Evolutionary conservation across 1,140 invertebrate genomes (phyloP).

Genomic region (Xylocopa sonorina): DNA sequence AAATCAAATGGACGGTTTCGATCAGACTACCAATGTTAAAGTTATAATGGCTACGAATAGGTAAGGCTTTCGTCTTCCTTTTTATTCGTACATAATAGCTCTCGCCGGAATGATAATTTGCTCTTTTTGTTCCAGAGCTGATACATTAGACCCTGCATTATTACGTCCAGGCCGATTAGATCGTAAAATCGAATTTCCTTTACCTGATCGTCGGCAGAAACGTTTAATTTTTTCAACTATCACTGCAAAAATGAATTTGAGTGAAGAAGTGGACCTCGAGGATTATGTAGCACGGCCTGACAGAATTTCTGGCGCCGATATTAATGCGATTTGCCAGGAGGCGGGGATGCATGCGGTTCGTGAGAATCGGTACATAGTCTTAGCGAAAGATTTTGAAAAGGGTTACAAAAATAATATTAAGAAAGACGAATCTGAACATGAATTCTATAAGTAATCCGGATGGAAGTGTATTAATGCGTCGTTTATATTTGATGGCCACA

Average conservation of each 20-base stretch:
- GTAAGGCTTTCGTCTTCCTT: slow-evolving; percentile 47
- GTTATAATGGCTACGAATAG: slow-evolving; percentile 99
- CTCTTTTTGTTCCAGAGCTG: slow-evolving; percentile 86
- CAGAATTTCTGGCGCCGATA: slow-evolving; percentile 99
- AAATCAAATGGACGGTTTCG: slow-evolving; percentile 99
- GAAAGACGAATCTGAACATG: slow-evolving; percentile 99
- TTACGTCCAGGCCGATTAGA: slow-evolving; percentile 98
- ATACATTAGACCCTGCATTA: slow-evolving; percentile 98
- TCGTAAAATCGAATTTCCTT: slow-evolving; percentile 99
- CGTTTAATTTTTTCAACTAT: slow-evolving; percentile 99
- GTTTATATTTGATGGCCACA: slow-evolving; percentile 19
- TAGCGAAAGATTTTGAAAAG: slow-evolving; percentile 99
- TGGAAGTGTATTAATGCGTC: not conserved
- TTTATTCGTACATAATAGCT: not conserved
- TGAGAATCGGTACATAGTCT: slow-evolving; percentile 99
- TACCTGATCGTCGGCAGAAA: slow-evolving; percentile 98
- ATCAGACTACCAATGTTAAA: slow-evolving; percentile 99
- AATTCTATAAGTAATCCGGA: slow-evolving; percentile 97
- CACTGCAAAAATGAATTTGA: slow-evolving; percentile 99
- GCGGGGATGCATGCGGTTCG: slow-evolving; percentile 97
- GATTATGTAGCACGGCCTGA: slow-evolving; percentile 99
- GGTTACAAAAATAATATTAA: slow-evolving; percentile 99
- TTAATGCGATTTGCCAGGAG: slow-evolving; percentile 99
- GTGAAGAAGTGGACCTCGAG: slow-evolving; percentile 99
- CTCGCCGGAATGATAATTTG: slow-evolving; percentile 38